Evolutionary conservation across 2,888 invertebrate genomes (phyloP).

Genomic region (Tetheella fluctuosa): DNA sequence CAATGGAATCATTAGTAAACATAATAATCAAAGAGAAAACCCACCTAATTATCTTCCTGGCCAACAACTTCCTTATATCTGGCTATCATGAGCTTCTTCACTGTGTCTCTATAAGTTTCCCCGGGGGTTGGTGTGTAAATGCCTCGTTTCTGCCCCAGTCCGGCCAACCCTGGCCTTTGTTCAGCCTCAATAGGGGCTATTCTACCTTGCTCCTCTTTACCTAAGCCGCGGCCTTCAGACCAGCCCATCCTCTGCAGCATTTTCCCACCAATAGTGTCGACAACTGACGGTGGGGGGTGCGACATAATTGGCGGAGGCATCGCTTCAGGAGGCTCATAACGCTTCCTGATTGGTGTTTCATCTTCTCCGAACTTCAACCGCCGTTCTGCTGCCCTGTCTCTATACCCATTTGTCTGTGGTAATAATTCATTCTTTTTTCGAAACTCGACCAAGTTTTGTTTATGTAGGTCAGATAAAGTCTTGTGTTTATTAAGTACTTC

Average conservation of each 20-base stretch:
- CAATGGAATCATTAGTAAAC: constrained; percentile 34
- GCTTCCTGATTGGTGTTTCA: constrained; percentile 84
- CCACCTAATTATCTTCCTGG: constrained; percentile 81
- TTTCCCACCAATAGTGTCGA: constrained; percentile 97
- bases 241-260: constrained; percentile 99
- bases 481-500: constrained; percentile 96
- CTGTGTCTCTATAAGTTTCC: constrained; percentile 94
- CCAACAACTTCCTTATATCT: constrained; percentile 92
- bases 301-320: constrained; percentile 81
- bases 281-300: constrained; percentile 86
- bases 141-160: constrained; percentile 92
- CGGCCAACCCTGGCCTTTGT: constrained; percentile 88
- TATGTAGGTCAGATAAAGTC: constrained; percentile 96
- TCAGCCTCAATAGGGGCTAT: constrained; percentile 95
- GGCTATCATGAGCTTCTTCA: constrained; percentile 95
- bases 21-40: constrained; percentile 45
- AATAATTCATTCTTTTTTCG: constrained; percentile 69
- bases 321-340: constrained; percentile 66
- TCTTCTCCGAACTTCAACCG: constrained; percentile 96
- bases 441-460: constrained; percentile 89
- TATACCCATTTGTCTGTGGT: constrained; percentile 85
- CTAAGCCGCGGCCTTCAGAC: constrained; percentile 98
- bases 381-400: constrained; percentile 98
- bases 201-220: constrained; percentile 95
- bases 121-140: constrained; percentile 91